Evolutionary conservation across 1,140 invertebrate species (phyloP), one percentile per base, ranked within the genome.

Genomic region (Glossosoma conforme): DNA sequence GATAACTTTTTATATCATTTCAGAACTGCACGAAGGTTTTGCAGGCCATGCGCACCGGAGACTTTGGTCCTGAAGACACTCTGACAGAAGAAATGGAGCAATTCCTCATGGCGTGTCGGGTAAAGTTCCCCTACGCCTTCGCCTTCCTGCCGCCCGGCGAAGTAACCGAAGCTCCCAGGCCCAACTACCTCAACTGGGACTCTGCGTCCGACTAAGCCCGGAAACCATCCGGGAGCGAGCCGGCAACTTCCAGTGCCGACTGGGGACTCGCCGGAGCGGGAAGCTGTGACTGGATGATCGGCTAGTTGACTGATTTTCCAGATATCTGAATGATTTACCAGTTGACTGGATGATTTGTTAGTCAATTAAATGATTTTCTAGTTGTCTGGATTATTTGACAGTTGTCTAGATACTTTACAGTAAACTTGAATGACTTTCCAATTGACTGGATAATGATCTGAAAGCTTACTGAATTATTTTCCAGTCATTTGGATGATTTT

Each of bases 1-100:
- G 25, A 28, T 8, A 9, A 28, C 17, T 37, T 19, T 8, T 38
- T 2, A 15, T 42, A n/a, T 30, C 15, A 44, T 73, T 74, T 11
- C 68, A 90, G 82, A 85, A 80, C 63, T 92, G 89, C 69, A 82
- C 80, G 44, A 82, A 84, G 54, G 82, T 93, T 15, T 72, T 93
- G 43, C 81, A 86, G 49, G 81, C 84, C 52, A 76, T 94, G 60
- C 77, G 79, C 52, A 80, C 81, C 44, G 88, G 86, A 35, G 85
- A 89, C 56, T 89, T 93, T 63, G 89, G 90, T 1, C 68, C 75
- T 21, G 85, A 84, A 64, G 84, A 86, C 33, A 9, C 19, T 0
- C 24, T 28, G 21, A 37, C 38, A 3, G 65, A 78, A 20, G 76
- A 79, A 51, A 78, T 81, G 41, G 77, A 78, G 55, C 76, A 82